Conservation (phyloP, 2,888 invertebrate species). For the Molanna angustata region DNA sequence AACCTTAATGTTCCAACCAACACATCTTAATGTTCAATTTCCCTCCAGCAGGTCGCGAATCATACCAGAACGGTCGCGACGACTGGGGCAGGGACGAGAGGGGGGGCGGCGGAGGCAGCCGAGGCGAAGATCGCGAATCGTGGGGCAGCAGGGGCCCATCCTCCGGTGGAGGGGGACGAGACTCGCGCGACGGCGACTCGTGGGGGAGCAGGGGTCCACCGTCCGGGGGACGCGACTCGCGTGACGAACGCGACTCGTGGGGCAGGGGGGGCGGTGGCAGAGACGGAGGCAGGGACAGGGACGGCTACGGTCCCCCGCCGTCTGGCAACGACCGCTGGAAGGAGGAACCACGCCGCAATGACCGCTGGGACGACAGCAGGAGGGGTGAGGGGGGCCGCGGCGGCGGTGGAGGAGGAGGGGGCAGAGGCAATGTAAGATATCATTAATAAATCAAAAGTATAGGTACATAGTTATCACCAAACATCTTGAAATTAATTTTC, state of each 20-base stretch:
- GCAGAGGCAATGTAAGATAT: slow-evolving; percentile 5
- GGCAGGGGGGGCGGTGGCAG: slow-evolving; percentile 37
- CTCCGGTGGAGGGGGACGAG: slow-evolving; percentile 45
- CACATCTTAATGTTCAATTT: no score
- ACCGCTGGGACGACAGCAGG: slow-evolving; percentile 32
- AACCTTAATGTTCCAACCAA: no score
- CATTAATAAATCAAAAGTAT: no score
- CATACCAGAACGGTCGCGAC: slow-evolving; percentile 47
- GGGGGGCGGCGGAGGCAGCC: slow-evolving; percentile 56
- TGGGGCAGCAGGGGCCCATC: slow-evolving; percentile 41
- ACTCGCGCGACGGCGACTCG: slow-evolving; percentile 60
- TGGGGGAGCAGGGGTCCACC: slow-evolving; percentile 44
- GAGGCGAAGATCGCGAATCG: slow-evolving; percentile 52
- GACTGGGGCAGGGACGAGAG: slow-evolving; percentile 33
- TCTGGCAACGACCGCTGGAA: slow-evolving; percentile 64
- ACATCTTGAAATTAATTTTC: no score
- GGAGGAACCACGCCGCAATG: slow-evolving; percentile 48
- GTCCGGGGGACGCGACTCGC: slow-evolving; percentile 48
- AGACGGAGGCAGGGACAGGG: slow-evolving; percentile 39
- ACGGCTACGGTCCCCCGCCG: slow-evolving; percentile 44
- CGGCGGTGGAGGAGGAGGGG: slow-evolving; percentile 2
- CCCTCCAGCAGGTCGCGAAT: slow-evolving; percentile 38
- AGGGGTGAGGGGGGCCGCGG: slow-evolving; percentile 20
- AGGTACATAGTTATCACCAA: no score
- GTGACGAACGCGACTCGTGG: slow-evolving; percentile 53